phyloP scores from a whole-genome alignment of 2,888 invertebrate species.

The Pristionchus japonicus region DNA sequence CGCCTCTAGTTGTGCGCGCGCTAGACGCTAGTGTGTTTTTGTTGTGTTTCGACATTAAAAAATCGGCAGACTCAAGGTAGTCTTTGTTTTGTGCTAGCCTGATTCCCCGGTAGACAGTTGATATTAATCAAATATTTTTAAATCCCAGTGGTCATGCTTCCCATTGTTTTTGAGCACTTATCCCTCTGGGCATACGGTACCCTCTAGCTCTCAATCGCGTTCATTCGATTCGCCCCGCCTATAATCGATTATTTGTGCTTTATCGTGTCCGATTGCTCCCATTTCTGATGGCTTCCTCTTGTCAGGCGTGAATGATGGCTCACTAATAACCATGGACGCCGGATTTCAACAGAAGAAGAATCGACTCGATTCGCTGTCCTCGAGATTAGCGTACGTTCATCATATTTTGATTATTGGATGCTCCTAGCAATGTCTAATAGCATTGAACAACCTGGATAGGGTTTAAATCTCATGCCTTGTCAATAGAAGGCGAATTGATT shows the following conservation, averaged over 20 bases:
- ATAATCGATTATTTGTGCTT: neutral
- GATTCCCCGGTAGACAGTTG: neutral
- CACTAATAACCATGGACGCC: conserved; percentile 31
- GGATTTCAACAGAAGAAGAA: conserved; percentile 45
- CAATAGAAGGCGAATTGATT: neutral
- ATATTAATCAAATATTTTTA: neutral
- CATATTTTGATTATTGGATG: neutral
- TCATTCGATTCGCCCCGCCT: neutral
- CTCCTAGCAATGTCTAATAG: neutral
- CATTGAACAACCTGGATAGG: neutral
- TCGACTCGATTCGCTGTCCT: conserved; percentile 42
- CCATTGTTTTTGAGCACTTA: neutral
- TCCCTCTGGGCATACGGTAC: neutral
- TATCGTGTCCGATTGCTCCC: neutral
- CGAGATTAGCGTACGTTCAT: conserved; percentile 14
- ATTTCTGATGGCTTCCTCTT: neutral
- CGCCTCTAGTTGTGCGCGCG: neutral
- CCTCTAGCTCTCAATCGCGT: neutral
- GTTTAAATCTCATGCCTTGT: no score
- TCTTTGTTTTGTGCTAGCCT: neutral
- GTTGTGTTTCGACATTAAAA: neutral
- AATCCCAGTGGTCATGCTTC: neutral
- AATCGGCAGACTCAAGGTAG: neutral
- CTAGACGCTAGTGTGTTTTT: neutral
- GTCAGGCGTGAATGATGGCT: neutral